Percentiles rank a stretch among this genome's conserved stretches.
These are phyloP conservation scores for Neoaliturus tenellus DNA, from an alignment of 2,888 invertebrate species.

Conservation along the genomic window DNA sequence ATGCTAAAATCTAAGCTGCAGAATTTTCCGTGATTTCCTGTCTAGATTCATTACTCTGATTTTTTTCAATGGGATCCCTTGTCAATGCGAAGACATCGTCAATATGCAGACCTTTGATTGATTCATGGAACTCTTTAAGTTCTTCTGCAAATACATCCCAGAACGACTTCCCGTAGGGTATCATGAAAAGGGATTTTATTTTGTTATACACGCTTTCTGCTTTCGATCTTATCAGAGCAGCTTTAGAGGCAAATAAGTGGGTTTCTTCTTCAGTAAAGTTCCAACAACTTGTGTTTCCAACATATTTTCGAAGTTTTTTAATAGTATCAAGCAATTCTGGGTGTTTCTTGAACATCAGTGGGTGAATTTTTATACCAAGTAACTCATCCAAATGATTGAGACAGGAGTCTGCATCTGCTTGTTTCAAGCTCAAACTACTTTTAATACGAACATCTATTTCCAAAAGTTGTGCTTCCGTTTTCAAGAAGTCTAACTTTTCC, in stretches of 20 bases:
- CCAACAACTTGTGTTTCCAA: conserved; percentile 88
- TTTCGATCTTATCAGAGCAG: conserved; percentile 81
- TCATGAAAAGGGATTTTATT: conserved; percentile 77
- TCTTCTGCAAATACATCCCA: conserved; percentile 84
- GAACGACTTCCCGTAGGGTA: conserved; percentile 80
- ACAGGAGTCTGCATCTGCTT: conserved; percentile 84
- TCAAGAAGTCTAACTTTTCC: conserved; percentile 60
- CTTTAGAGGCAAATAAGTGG: conserved; percentile 72
- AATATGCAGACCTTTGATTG: conserved; percentile 78
- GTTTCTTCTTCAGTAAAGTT: conserved; percentile 79
- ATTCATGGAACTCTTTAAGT: conserved; percentile 80
- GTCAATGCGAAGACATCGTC: conserved; percentile 79
- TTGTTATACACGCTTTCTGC: conserved; percentile 79
- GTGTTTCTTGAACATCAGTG: conserved; percentile 88
- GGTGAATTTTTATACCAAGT: conserved; percentile 78
- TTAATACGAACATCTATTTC: conserved; percentile 81
- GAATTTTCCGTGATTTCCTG: background rate
- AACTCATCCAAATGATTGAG: conserved; percentile 81
- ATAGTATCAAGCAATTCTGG: conserved; percentile 87
- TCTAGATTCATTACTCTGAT: background rate
- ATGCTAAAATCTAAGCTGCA: background rate
- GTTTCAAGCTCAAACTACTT: conserved; percentile 79
- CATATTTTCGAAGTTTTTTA: conserved; percentile 79
- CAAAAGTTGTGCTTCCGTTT: conserved; percentile 80
- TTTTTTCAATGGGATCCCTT: conserved; percentile 75